A percentile compares a stretch with the other conserved stretches of the same genome.
phyloP scores from a whole-genome alignment of 2,797 vertebrate species.

The Micrastur ruficollis region DNA sequence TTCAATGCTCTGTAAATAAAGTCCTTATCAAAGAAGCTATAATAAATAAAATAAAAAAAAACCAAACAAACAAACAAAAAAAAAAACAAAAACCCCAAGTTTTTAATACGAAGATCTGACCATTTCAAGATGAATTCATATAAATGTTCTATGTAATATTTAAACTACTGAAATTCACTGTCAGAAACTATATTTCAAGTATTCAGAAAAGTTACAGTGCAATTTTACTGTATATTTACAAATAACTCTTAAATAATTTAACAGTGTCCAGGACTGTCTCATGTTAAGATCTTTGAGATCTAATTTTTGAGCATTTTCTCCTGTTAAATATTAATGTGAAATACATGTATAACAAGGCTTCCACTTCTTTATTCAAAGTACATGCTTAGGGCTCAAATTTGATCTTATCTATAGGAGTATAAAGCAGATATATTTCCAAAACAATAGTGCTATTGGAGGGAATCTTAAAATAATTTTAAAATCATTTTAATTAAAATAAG shows the following conservation, averaged over 20 bases:
- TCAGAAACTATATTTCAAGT: not conserved
- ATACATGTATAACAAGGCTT: not conserved
- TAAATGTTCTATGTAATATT: not conserved
- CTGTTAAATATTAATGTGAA: not conserved
- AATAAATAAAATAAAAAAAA: not conserved
- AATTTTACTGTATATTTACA: not conserved
- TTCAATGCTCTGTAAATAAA: not conserved
- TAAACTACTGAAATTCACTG: not conserved
- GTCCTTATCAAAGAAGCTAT: not conserved
- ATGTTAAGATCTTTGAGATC: not conserved
- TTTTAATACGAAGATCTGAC: not conserved
- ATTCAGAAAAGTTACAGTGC: not conserved
- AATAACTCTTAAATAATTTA: not conserved
- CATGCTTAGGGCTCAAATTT: not conserved
- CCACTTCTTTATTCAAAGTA: not conserved
- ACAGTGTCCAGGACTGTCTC: not conserved
- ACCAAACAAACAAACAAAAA: too few relatives aligned
- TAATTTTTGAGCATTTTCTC: not conserved
- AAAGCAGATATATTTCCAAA: not conserved
- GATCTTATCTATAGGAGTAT: not conserved
- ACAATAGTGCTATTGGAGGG: not conserved
- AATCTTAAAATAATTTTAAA: not conserved
- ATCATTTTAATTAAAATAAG: not conserved
- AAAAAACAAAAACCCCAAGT: not conserved
- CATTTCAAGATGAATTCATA: not conserved